phyloP scores from a whole-genome alignment of 2,888 invertebrate genomes.

The Sminthurinus aureus region DNA sequence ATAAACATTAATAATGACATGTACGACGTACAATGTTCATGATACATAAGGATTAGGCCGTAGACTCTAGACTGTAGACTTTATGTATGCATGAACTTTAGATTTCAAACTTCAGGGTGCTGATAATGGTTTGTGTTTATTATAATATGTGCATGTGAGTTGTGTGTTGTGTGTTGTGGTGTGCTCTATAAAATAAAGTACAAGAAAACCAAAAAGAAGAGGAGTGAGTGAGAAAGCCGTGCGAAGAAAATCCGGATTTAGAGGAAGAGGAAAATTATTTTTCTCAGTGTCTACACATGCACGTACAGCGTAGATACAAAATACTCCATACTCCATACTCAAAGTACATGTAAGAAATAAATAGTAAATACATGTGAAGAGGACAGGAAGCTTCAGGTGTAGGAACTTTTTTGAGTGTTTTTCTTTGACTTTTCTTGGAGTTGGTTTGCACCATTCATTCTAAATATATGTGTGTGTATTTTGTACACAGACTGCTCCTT shows the following conservation, averaged over 20 bases:
- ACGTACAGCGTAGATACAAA: not conserved
- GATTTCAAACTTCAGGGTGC: too few species aligned
- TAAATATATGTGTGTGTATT: not conserved
- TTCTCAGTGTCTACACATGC: conserved; percentile 10
- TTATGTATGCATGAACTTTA: too few species aligned
- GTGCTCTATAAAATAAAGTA: not conserved
- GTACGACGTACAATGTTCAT: too few species aligned
- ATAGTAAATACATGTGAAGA: too few species aligned
- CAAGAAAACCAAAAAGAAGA: conserved; percentile 59
- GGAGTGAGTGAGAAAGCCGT: conserved; percentile 47
- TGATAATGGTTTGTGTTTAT: too few species aligned
- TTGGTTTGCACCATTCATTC: not conserved
- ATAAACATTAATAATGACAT: too few species aligned
- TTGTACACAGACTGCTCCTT: not conserved
- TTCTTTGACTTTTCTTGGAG: conserved; percentile 28
- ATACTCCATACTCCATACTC: too few species aligned
- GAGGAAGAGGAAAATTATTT: conserved; percentile 60
- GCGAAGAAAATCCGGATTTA: conserved; percentile 61
- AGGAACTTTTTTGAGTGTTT: conserved; percentile 41
- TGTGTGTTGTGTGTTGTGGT: not conserved
- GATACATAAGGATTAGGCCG: too few species aligned
- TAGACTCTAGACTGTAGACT: too few species aligned
- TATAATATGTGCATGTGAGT: too few species aligned
- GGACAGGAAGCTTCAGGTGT: conserved; percentile 59
- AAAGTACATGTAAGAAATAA: too few species aligned